Base-by-base conservation (phyloP, 2,113 vertebrate genomes). In the Syngnathoides biaculeatus region DNA sequence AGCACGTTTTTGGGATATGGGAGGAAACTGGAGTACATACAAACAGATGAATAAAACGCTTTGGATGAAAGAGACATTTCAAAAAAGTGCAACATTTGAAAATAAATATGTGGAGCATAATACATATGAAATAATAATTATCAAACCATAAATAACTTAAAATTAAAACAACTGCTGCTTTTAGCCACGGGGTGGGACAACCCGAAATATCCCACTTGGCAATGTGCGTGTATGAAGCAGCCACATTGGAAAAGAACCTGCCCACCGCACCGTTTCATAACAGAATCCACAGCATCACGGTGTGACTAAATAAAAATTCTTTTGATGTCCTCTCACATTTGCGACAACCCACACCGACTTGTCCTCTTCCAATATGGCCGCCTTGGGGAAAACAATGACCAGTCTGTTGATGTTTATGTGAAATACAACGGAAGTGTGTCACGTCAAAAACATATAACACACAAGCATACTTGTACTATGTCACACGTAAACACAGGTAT, bases 401-500 rank as follows among this genome's bases (percentile, higher is more conserved):
- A 73, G 48, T 19, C n/a, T 4, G 68, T 55, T 26, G 65, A 73
- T 67, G 57, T 62, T 59, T 59, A 70, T 64, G 62, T 79, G 56
- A 71, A 73, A 60, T 47, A 30, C 42, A 69, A 73, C 52, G 27
- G 14, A 27, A 6, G 30, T 61, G 30, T 45, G 64, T 26, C 62
- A 67, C 71, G 64, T 71, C 66, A 69, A n/a, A 53, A 57, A 84
- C 79, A 85, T 27, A 64, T 61, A 78, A 71, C 73, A 76, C 70
- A n/a, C 74, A 15, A 63, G 67, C 71, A 71, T 71, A 66, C 62
- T 74, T 20, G 26, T 68, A 72, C 65, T 67, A 67, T 67, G 77
- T 82, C 77, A 80, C 82, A 82, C 72, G 74, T 64, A 82, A 71
- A 86, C 72, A 71, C 68, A 74, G 39, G 70, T 53, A 70, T 76